Evolutionary conservation across 2,113 vertebrate genomes (phyloP), one percentile per base, ranked within the genome.

Genomic region (Empidonax alnorum): DNA sequence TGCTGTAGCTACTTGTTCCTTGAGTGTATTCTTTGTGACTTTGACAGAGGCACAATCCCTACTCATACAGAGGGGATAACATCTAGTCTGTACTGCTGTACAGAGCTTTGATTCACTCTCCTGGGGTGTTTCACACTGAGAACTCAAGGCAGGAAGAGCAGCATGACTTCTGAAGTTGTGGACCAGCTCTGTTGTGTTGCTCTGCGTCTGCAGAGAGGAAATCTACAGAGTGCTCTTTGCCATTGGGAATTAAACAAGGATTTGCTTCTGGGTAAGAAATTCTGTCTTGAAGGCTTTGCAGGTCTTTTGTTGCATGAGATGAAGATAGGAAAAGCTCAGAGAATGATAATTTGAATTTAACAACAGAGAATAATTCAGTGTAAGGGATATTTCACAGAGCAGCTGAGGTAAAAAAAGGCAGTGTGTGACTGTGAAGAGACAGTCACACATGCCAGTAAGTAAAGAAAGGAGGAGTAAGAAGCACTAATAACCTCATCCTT

Each of bases 221-320:
- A 14, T 39, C 52, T 47, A 14, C 4, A 62, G n/a, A 53, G 11
- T 20, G 22, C 7, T 23, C 6, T 72, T 76, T 46, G 3, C 10
- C 44, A 2, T 2, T 3, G 10, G 7, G 19, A 73, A 47, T 41
- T 44, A 44, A 79, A n/a, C 8, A 71, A 62, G 4, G 9, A 37
- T 67, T 93, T 96, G 37, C 15, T 88, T 95, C 96, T 92, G 76
- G 53, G 35, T 78, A n/a, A 35, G 56, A 95, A 91, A 84, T 68
- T 92, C n/a, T 58, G 12, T 19, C 20, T 28, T 87, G 33, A 77
- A 63, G 63, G 69, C 19, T 75, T 83, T 90, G 30, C 37, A 84
- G 42, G 8, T 65, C 25, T 46, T 87, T 84, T 83, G 31, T 78
- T 72, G 69, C 61, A 75, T 2, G 6, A 79, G 55, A 76, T 49